These are phyloP conservation scores for Bellardia bayeri DNA, from an alignment of 2,888 invertebrate species.

Conservation along the genomic window DNA sequence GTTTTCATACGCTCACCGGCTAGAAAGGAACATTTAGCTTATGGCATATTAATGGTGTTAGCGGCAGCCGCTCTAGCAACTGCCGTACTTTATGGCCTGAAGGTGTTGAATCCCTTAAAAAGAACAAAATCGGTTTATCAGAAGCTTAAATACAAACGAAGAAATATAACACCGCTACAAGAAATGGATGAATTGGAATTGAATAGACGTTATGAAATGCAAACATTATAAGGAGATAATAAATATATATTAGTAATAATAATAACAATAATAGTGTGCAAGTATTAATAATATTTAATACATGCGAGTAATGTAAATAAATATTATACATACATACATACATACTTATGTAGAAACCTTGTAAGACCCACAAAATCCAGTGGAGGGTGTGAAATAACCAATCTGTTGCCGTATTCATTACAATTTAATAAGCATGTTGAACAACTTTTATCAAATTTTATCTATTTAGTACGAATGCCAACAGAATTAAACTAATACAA, in stretches of 20 bases:
- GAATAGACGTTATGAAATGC: constrained; percentile 64
- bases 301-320: neutral
- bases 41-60: constrained; percentile 74
- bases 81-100: constrained; percentile 71
- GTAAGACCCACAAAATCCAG: too few species aligned
- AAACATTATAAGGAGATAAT: constrained; percentile 38
- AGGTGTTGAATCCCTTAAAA: constrained; percentile 71
- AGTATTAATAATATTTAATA: neutral
- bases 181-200: constrained; percentile 75
- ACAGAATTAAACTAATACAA: too few species aligned
- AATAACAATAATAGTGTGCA: neutral
- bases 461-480: too few species aligned
- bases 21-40: constrained; percentile 70
- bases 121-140: constrained; percentile 73
- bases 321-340: neutral
- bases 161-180: constrained; percentile 74
- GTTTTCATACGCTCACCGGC: constrained; percentile 68
- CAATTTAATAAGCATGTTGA: constrained; percentile 33
- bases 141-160: constrained; percentile 70
- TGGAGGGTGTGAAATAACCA: neutral
- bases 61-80: constrained; percentile 72
- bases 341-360: neutral
- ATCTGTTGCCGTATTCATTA: neutral
- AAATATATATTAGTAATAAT: neutral
- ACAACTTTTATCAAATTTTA: constrained; percentile 18